phyloP scores from a whole-genome alignment of 2,797 vertebrate genomes.

The Hydrocynus forskahlii region DNA sequence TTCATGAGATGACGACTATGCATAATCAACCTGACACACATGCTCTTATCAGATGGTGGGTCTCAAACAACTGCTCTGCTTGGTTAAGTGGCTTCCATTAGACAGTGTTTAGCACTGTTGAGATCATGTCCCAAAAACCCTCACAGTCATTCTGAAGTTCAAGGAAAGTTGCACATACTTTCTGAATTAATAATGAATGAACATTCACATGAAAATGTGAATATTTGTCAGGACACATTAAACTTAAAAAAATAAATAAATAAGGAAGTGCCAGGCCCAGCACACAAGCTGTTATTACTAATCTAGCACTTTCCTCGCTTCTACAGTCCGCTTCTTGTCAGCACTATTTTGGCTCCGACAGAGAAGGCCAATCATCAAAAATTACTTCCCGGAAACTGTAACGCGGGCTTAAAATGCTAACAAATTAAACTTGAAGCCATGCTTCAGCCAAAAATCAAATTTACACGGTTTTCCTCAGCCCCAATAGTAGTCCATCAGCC shows the following conservation, averaged over 20 bases:
- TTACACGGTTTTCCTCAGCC: background rate
- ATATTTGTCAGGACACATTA: background rate
- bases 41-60: background rate
- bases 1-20: background rate
- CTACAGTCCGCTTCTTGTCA: background rate
- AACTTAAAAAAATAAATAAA: background rate
- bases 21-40: background rate
- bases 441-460: background rate
- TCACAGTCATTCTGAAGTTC: background rate
- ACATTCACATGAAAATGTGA: background rate
- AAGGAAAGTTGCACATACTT: background rate
- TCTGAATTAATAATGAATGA: background rate
- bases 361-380: background rate
- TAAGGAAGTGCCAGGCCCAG: background rate
- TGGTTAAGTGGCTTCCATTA: slow-evolving; percentile 1
- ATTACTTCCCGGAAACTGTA: background rate
- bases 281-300: background rate
- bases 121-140: background rate
- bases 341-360: background rate
- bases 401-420: background rate
- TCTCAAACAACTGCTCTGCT: background rate
- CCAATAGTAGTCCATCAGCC: background rate
- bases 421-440: background rate
- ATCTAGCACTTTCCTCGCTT: background rate
- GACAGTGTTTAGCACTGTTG: no score